Evolutionary conservation across 2,113 vertebrate genomes (phyloP).

Genomic region (Anarhynchus alexandrinus): DNA sequence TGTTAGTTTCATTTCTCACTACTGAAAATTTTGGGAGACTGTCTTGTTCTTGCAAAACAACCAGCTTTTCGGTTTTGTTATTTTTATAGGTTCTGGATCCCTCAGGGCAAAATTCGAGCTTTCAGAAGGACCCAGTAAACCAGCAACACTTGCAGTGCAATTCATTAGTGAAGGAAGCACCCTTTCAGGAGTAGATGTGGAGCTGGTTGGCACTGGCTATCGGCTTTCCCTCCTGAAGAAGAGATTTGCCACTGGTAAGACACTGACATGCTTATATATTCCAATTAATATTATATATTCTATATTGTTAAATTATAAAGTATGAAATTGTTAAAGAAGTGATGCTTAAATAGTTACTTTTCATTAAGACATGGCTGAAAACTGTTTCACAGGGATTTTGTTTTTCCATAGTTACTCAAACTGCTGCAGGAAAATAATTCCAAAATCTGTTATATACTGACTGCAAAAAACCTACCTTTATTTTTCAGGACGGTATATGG

Average conservation of each 20-base stretch:
- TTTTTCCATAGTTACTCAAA: background rate
- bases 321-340: background rate
- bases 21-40: background rate
- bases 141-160: constrained; percentile 91
- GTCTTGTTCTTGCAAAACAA: background rate
- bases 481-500: constrained; percentile 93
- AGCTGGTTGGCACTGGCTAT: constrained; percentile 90
- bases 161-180: constrained; percentile 92
- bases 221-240: constrained; percentile 94
- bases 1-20: background rate
- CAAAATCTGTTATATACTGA: background rate
- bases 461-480: constrained; percentile 5
- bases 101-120: constrained; percentile 96
- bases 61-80: background rate
- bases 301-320: background rate
- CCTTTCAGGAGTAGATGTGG: constrained; percentile 90
- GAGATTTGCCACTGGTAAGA: constrained; percentile 92
- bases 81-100: constrained; percentile 84
- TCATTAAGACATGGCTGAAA: background rate
- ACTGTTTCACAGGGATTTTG: background rate
- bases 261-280: background rate
- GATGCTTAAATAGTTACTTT: background rate
- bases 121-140: constrained; percentile 88
- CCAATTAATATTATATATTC: background rate
- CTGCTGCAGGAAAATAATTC: background rate